These are phyloP conservation scores for Notiomystis cincta DNA, from an alignment of 2,113 vertebrate genomes.

Conservation along the genomic window DNA sequence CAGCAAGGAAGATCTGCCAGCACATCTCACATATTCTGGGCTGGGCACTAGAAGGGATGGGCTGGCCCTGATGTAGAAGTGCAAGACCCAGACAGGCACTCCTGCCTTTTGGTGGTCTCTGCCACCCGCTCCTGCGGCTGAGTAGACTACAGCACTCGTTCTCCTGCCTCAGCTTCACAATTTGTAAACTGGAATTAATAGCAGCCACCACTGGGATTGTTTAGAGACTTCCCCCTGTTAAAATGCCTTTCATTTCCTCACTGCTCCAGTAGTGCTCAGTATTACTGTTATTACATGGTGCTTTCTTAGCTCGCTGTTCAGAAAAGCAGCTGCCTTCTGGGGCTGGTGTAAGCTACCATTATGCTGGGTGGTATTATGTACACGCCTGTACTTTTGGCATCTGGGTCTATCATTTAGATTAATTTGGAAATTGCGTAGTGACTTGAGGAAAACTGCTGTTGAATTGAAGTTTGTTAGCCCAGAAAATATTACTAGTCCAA, in stretches of 20 bases:
- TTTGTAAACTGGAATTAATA: not conserved
- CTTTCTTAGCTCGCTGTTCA: slow-evolving; percentile 1
- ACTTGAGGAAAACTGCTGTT: not conserved
- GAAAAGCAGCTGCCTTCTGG: slow-evolving; percentile 8
- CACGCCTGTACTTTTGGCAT: not conserved
- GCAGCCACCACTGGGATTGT: not conserved
- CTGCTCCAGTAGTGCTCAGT: not conserved
- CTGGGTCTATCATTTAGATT: slow-evolving; percentile 7
- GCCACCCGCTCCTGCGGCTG: not conserved
- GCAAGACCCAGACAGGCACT: not conserved
- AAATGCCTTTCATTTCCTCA: not conserved
- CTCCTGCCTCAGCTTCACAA: not conserved
- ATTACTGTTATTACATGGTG: slow-evolving; percentile 19
- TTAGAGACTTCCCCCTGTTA: not conserved
- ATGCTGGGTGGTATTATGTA: not conserved
- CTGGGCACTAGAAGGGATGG: not conserved
- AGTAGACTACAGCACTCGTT: accelerated
- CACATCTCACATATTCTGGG: not conserved
- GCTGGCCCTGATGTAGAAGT: not conserved
- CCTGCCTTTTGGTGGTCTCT: not conserved
- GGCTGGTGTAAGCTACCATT: slow-evolving; percentile 1
- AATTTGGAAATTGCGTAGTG: slow-evolving; percentile 45
- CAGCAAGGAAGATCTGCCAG: not conserved
- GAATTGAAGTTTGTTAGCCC: not conserved
- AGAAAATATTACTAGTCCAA: not conserved